Evolutionary conservation across 2,113 vertebrate genomes (phyloP), one percentile per base, ranked within the genome.

Genomic region (Muscicapa adusta): DNA sequence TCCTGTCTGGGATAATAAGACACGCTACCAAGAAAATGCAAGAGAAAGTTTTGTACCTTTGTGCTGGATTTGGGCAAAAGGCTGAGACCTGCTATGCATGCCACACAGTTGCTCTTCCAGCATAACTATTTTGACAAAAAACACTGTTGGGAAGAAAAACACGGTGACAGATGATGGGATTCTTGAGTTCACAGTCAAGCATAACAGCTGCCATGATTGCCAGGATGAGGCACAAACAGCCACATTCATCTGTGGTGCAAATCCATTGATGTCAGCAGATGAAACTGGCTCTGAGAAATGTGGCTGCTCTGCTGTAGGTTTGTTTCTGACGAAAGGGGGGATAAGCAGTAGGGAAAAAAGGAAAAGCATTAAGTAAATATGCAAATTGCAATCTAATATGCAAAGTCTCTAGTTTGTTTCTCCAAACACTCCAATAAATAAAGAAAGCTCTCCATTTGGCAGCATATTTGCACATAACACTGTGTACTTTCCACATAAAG

Each of bases 371-470:
- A 50, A 79, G 89, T 79, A 82, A 91, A 95, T 82, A 93, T 91
- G 87, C 88, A 94, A 97, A 96, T 92, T 85, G 34, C 51, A 66
- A 88, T 96, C 81, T 89, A 83, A 91, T 95, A 91, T 85, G 81
- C 71, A 91, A 95, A 95, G 74, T 70, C 62, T 73, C 34, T 62
- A 40, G 85, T 66, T 91, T 91, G 58, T 56, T 88, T 71, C 71
- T 95, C 88, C 88, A 90, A 93, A 88, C 67, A 90, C 85, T 93
- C 58, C 67, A 94, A 85, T 94, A 97, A 94, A 97, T 88, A 95
- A 94, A 83, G 84, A 1, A 72, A 79, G 38, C 67, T 85, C 91
- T 93, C 89, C 60, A 90, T 94, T 95, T 96, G 88, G 85, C 89
- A 88, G 26, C 4, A 1, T 31, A 54, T 90, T 93, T 17, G 19